These are phyloP conservation scores for Xestia ashworthii DNA, from an alignment of 2,888 invertebrate species.

Conservation along the genomic window DNA sequence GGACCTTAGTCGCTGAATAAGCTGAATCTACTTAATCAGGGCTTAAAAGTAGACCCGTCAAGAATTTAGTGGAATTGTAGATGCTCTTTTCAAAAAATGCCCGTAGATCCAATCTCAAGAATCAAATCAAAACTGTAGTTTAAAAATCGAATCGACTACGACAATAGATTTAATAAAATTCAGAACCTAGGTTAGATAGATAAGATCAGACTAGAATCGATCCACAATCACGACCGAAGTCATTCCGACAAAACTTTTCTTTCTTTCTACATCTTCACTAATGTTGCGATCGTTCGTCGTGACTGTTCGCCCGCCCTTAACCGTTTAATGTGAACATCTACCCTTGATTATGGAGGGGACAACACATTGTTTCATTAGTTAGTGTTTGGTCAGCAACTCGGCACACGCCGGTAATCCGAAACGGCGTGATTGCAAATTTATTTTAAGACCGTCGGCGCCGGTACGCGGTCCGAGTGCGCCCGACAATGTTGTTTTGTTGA, in stretches of 20 bases:
- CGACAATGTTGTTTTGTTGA: conserved; percentile 15
- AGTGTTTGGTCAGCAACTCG: conserved; percentile 81
- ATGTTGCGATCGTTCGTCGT: conserved; percentile 36
- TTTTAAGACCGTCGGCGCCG: conserved; percentile 52
- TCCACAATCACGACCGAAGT: neutral
- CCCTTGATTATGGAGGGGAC: conserved; percentile 77
- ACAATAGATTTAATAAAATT: neutral
- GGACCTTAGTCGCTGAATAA: neutral
- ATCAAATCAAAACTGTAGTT: neutral
- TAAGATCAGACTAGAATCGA: neutral
- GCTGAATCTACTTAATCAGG: neutral
- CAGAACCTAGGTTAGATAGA: neutral
- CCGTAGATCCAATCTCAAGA: neutral
- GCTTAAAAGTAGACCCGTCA: neutral
- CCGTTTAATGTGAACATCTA: conserved; percentile 72
- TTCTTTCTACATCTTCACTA: neutral
- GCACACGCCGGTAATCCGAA: conserved; percentile 68
- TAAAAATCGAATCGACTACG: neutral
- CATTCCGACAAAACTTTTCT: neutral
- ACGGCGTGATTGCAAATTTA: conserved; percentile 63
- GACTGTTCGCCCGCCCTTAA: conserved; percentile 58
- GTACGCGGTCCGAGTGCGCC: neutral
- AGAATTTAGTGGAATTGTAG: neutral
- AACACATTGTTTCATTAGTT: conserved; percentile 80
- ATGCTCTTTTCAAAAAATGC: neutral